Evolutionary conservation across 2,888 invertebrate genomes (phyloP).

Genomic region (Cataglyphis albicans): DNA sequence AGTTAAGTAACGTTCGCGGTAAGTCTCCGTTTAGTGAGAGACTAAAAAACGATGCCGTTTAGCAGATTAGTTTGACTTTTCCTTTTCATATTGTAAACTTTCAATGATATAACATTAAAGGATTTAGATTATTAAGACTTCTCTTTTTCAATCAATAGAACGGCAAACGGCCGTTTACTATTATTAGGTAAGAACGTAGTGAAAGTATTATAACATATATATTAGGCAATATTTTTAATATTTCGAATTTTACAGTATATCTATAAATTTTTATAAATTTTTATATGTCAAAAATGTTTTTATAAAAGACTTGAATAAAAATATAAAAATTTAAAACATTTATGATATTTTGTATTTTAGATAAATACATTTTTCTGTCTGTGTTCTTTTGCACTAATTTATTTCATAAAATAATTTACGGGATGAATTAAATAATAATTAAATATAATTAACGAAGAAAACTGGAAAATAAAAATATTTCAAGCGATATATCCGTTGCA

Average conservation of each 20-base stretch:
- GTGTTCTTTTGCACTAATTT: neutral
- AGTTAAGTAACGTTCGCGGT: slow-evolving; percentile 15
- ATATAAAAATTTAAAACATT: neutral
- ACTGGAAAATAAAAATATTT: neutral
- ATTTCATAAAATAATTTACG: neutral
- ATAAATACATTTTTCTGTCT: neutral
- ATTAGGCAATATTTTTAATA: neutral
- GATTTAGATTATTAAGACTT: neutral
- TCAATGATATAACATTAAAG: neutral
- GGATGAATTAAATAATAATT: slow-evolving; percentile 2
- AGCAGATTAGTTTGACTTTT: slow-evolving; percentile 9
- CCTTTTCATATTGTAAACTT: neutral
- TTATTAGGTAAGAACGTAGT: neutral
- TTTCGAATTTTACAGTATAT: neutral
- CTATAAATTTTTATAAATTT: neutral
- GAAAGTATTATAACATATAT: neutral
- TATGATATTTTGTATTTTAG: neutral
- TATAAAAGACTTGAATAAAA: neutral
- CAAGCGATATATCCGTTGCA: neutral
- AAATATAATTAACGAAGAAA: slow-evolving; percentile 31
- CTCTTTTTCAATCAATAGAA: neutral
- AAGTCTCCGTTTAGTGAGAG: slow-evolving; percentile 31
- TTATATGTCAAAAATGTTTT: neutral
- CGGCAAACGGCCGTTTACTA: neutral
- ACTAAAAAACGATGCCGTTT: neutral